These are phyloP conservation scores for Hypselothyrea guttata DNA, from an alignment of 2,888 invertebrate species.

Conservation along the genomic window DNA sequence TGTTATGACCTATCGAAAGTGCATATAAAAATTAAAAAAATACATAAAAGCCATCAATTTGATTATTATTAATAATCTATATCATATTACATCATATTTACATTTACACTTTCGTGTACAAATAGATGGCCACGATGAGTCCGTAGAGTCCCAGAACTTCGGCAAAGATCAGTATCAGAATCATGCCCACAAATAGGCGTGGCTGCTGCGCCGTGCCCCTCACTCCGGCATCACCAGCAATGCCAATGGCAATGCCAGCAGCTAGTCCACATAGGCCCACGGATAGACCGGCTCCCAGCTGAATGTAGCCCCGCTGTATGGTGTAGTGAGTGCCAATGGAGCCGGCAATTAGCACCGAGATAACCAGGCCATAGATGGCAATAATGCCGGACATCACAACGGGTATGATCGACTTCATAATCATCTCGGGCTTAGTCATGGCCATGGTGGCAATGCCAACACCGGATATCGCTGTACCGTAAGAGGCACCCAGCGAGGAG, in stretches of 20 bases:
- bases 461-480: constrained; percentile 99
- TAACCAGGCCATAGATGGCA: constrained; percentile 99
- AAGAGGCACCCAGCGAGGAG: constrained; percentile 95
- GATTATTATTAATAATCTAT: too few relatives aligned
- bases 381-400: constrained; percentile 99
- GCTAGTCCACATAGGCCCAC: constrained; percentile 98
- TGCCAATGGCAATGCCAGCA: constrained; percentile 99
- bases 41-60: too few relatives aligned
- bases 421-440: constrained; percentile 99
- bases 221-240: constrained; percentile 99
- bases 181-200: constrained; percentile 99
- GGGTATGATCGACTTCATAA: constrained; percentile 99
- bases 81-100: too few relatives aligned
- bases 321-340: constrained; percentile 86
- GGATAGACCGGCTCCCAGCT: constrained; percentile 97
- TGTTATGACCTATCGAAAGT: too few relatives aligned
- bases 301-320: constrained; percentile 95
- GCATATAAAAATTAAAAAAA: too few relatives aligned
- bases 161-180: constrained; percentile 99
- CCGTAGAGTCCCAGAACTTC: constrained; percentile 99
- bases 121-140: constrained; percentile 99
- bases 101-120: constrained; percentile 90
- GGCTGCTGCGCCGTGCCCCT: constrained; percentile 99
- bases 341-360: constrained; percentile 98
- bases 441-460: constrained; percentile 99